Base-by-base conservation (phyloP, 2,797 vertebrate genomes). In the Poeciliopsis paucimaculata region DNA sequence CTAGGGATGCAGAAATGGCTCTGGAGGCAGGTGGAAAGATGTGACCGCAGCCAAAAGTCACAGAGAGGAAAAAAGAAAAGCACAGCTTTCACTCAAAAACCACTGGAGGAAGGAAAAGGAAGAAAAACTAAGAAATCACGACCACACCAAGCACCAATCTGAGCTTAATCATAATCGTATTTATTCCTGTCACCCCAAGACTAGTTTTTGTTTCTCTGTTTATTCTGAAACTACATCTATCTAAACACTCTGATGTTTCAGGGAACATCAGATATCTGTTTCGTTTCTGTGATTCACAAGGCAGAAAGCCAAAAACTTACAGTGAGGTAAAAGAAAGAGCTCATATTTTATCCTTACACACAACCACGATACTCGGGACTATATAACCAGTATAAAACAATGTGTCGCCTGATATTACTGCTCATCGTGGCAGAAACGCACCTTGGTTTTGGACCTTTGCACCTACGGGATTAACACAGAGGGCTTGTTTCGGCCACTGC, bases 401-500 rank as follows among this genome's bases (percentile, higher is more conserved):
- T 89, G 82, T 90, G 78, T 43, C 31, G 57, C 70, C 46, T 51
- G 45, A 13, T 26, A 43, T 70, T 60, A 73, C 31, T 46, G 51
- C 60, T 73, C 51, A 49, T 76, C n/a, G 51, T 87, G 90, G 86
- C 84, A 90, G 73, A 84, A 89, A 88, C 36, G 81, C 86, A n/a
- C 76, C 87, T 87, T 62, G 1, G 62, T 57, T 80, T 77, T 77
- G 87, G 84, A 94, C 92, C 90, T 93, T 93, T 91, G 91, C 90
- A 94, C 91, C 91, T 73, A 76, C 41, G 78, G 57, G 79, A 86
- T 87, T 55, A 75, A 74, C 79, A 68, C 64, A 75, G 84, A 89
- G 87, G 90, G 86, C 81, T 89, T 92, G 86, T 78, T 92, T 90
- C 92, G 89, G 86, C 92, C 92, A 93, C 93, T 94, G 94, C 93